A percentile compares a stretch with the other conserved stretches of the same genome.
Evolutionary conservation across 2,113 vertebrate species (phyloP).

Genomic region (Apodemus sylvaticus): DNA sequence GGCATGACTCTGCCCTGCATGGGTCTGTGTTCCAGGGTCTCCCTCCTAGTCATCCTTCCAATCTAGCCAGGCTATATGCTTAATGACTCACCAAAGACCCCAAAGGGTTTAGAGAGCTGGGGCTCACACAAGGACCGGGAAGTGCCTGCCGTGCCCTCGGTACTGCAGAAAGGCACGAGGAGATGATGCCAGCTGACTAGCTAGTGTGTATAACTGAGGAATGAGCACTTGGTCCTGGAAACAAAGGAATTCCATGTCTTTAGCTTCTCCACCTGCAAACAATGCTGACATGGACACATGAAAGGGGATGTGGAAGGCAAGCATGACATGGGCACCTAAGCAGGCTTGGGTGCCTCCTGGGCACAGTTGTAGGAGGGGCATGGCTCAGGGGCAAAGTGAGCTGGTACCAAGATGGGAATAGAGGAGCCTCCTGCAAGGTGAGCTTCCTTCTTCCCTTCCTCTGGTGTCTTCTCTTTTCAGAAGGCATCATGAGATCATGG

Average conservation of each 20-base stretch:
- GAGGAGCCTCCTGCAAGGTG: not conserved
- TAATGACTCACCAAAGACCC: not conserved
- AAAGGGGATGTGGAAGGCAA: accelerated
- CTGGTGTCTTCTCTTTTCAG: not conserved
- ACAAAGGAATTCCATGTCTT: accelerated
- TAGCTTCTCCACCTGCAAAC: not conserved
- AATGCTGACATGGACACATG: accelerated
- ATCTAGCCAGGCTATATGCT: not conserved
- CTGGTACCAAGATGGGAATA: not conserved
- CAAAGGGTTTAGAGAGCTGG: too few relatives aligned
- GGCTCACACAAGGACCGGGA: not conserved
- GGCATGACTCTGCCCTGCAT: accelerated
- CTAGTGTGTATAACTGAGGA: accelerated
- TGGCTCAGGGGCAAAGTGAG: not conserved
- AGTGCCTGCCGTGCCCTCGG: accelerated
- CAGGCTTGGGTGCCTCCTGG: not conserved
- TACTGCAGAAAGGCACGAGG: accelerated
- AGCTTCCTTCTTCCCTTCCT: not conserved
- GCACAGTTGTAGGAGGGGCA: accelerated
- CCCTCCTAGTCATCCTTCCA: accelerated
- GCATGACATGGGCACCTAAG: accelerated
- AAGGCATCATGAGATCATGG: not conserved
- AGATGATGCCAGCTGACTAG: accelerated
- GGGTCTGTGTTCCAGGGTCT: not conserved
- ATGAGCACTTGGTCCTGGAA: too few relatives aligned